Percentiles rank a stretch among this genome's conserved stretches.
phyloP scores from a whole-genome alignment of 2,888 invertebrate species.

The Acheta domesticus region DNA sequence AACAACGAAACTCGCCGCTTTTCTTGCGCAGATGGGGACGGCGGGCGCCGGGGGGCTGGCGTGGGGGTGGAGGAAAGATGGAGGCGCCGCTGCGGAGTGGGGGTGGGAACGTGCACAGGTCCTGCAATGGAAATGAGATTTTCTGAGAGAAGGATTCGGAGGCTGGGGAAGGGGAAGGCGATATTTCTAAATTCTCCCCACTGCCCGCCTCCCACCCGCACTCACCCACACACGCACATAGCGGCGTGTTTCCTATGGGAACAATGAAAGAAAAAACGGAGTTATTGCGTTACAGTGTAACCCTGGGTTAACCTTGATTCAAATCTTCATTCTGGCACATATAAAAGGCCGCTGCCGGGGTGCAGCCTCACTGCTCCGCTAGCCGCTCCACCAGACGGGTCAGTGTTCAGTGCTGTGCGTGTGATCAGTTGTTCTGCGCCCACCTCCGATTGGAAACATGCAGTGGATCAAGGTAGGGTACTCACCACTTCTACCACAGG shows the following conservation, averaged over 20 bases:
- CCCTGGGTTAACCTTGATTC: constrained; percentile 2
- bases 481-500: no score
- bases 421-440: not conserved
- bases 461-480: not conserved
- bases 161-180: not conserved
- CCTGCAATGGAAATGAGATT: not conserved
- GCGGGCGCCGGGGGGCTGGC: not conserved
- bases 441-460: not conserved
- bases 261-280: constrained; percentile 5
- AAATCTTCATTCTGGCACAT: not conserved
- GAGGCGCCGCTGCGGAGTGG: not conserved
- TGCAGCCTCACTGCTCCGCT: not conserved
- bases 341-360: not conserved
- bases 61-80: not conserved
- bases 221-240: not conserved
- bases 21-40: not conserved
- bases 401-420: not conserved
- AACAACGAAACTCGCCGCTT: not conserved
- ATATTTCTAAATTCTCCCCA: not conserved
- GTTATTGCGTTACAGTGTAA: not conserved
- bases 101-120: not conserved
- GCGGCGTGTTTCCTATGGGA: constrained; percentile 6
- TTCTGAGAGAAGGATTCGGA: not conserved
- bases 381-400: not conserved
- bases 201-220: not conserved